A percentile compares a stretch with the other conserved stretches of the same genome.
Conservation (phyloP, 2,797 vertebrate species). For the Eulemur mongoz region DNA sequence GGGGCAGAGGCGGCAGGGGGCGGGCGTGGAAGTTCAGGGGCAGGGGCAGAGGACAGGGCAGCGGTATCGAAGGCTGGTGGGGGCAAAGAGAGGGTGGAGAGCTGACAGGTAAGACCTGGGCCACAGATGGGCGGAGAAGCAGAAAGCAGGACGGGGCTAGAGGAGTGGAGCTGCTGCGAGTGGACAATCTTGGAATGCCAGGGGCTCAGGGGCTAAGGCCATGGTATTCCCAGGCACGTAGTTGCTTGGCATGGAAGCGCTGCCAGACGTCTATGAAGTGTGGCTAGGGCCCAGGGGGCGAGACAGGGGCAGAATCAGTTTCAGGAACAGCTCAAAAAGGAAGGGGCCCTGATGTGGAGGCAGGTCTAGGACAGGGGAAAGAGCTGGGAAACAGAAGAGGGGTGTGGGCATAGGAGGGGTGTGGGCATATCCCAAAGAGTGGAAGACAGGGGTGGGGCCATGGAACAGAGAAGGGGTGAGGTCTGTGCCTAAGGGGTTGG, state of each 20-base stretch:
- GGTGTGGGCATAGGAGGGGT: not conserved
- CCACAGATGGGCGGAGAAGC: not conserved
- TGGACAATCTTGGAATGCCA: not conserved
- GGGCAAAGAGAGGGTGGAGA: not conserved
- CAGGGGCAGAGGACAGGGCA: too few relatives aligned
- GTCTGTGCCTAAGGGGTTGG: not conserved
- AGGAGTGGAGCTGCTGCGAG: not conserved
- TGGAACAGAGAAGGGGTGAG: not conserved
- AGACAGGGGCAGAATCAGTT: not conserved
- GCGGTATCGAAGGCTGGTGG: not conserved
- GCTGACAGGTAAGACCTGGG: not conserved
- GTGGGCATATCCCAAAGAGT: not conserved
- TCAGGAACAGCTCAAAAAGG: not conserved
- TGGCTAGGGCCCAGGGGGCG: not conserved
- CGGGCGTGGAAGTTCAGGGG: accelerated
- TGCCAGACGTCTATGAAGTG: not conserved
- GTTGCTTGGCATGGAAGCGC: not conserved
- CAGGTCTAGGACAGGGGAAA: not conserved
- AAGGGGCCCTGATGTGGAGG: not conserved
- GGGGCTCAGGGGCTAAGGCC: too few relatives aligned
- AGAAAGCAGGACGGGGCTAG: not conserved
- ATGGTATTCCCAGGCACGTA: too few relatives aligned
- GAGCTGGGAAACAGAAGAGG: not conserved
- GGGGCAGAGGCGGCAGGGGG: not conserved
- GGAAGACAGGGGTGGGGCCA: not conserved